phyloP scores from a whole-genome alignment of 2,888 invertebrate genomes.

The Euphydryas editha region DNA sequence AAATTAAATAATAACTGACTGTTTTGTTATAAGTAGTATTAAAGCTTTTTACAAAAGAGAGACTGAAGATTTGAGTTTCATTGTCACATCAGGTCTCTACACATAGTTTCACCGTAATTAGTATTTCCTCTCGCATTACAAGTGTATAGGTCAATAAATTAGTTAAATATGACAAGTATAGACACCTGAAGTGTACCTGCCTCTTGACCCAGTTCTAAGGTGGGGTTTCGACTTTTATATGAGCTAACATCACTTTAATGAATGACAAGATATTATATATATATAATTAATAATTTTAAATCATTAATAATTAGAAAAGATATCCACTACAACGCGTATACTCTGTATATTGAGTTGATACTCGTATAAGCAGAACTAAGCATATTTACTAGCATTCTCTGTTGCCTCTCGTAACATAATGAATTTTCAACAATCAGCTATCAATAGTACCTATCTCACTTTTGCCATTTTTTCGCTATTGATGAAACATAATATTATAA shows the following conservation, averaged over 20 bases:
- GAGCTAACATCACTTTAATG: slow-evolving; percentile 24
- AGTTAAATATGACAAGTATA: slow-evolving; percentile 31
- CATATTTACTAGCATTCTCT: not conserved
- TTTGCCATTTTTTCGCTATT: too few species aligned
- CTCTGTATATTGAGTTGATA: not conserved
- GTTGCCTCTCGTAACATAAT: not conserved
- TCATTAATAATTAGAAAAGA: not conserved
- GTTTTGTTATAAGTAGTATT: too few species aligned
- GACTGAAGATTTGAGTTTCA: not conserved
- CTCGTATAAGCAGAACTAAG: too few species aligned
- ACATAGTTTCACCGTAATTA: not conserved
- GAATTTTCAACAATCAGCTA: slow-evolving; percentile 3
- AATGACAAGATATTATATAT: slow-evolving; percentile 15
- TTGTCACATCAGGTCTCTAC: not conserved
- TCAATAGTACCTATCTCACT: not conserved
- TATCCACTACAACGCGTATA: not conserved
- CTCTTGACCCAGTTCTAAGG: slow-evolving; percentile 34
- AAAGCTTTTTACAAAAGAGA: not conserved
- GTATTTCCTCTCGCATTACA: not conserved
- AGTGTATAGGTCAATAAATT: slow-evolving; percentile 32
- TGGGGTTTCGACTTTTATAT: slow-evolving; percentile 25
- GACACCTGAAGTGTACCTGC: slow-evolving; percentile 29
- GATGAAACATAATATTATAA: too few species aligned
- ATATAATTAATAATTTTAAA: slow-evolving; percentile 12
- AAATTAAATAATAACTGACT: too few species aligned